Base-by-base conservation (phyloP, 2,797 vertebrate genomes). In the Acanthiza pusilla region DNA sequence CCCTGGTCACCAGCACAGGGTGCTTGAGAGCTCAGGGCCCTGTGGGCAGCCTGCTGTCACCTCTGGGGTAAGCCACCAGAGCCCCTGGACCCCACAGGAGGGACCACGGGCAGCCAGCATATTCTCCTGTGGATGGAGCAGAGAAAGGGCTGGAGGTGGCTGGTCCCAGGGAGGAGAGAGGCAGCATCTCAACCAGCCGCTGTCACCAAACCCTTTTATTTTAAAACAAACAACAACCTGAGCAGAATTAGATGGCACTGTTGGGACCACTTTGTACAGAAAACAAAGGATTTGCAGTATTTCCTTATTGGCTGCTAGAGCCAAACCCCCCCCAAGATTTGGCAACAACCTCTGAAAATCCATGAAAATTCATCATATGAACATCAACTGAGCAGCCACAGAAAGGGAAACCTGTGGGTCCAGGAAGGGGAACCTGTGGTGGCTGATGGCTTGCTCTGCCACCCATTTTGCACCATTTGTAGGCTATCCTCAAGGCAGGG, bases 361-460 rank as follows among this genome's bases (percentile, higher is more conserved):
- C 67, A 63, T 7, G 55, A 13, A 60, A 42, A 73, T 50, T 71
- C 51, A 2, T 48, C 60, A 1, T 16, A 27, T 0, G 1, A 16
- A 42, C 9, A 0, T 72, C 21, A 51, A 77, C 30, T 66, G 38
- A 67, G 32, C 3, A 10, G 66, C 40, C 5, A 15, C 0, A 0
- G 60, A 63, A 19, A 5, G 12, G 14, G 65, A 29, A 75, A 60
- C 7, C 32, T 53, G 38, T 36, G 45, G 61, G 32, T 43, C 34
- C 0, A 3, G 50, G 63, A 78, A 48, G 21, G 21, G 42, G 48
- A 80, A 36, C 18, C 66, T 47, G 14, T 7, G 14, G 42, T 11
- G 34, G 9, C 13, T 68, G 43, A 45, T 15, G 27, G 58, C 29
- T 26, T 2, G 0, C 1, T 18, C 19, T 55, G 50, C 32, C 57